Base-by-base conservation (phyloP, 2,888 invertebrate species). In the Polyommatus icarus region DNA sequence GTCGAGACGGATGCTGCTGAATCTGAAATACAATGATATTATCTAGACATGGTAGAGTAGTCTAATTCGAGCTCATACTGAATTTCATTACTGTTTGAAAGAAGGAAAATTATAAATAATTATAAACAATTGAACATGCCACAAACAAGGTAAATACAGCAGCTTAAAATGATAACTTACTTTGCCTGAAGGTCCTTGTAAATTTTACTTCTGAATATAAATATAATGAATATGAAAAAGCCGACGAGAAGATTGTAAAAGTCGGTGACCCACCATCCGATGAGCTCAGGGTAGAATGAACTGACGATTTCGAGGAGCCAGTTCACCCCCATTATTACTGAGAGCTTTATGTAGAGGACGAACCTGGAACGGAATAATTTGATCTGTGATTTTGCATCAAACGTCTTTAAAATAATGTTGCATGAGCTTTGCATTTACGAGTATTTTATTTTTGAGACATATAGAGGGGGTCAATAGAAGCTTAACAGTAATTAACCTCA, bases 321-420 rank as follows among this genome's bases (percentile, higher is more conserved):
- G 82, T 89, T 93, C 32, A 93, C 83, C 0, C 93, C 93, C 93
- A 93, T 93, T 79, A 93, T 88, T 6, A 91, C 82, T 0, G 91
- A 91, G 20, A 93, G 82, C 80, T 92, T 93, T 71, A 92, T 77
- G 79, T 93, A 93, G 1, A 93, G 85, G 81, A 91, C 83, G 1
- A 92, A 86, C 79, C 92, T 93, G 86, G 24, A 77, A 76, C 10
- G 59, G 40, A 50, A 54, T 0, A 6, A 29, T 20, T 59, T n/a
- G 57, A n/a, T 15, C 12, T 59, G 12, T n/a, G 7, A 67, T 67
- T 67, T 67, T 40, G 6, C 36, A 15, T n/a, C 1, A 20, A 59
- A 20, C 36, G 36, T 36, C 3, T 32, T 32, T 4, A 32, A 36
- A 36, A 36, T 24, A 36, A 36, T 3, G 5, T 36, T 3, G 6